phyloP scores from a whole-genome alignment of 2,888 invertebrate species.

The Drosophila quinaria region DNA sequence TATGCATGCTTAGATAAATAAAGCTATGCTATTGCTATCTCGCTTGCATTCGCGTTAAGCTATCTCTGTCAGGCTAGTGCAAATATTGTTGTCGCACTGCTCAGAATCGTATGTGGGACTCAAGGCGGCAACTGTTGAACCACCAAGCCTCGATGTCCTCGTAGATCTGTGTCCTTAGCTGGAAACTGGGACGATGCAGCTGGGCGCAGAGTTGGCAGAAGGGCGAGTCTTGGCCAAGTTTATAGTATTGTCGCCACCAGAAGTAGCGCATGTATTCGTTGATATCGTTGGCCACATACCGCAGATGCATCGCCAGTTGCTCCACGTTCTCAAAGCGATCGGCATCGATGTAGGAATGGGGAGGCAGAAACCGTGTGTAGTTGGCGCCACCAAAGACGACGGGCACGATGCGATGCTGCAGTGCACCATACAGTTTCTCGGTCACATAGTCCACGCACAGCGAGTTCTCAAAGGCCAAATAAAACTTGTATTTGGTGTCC shows the following conservation, averaged over 20 bases:
- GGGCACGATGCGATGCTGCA: constrained; percentile 87
- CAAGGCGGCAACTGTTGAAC: constrained; percentile 78
- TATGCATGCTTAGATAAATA: background rate
- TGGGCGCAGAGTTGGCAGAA: constrained; percentile 83
- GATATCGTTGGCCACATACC: constrained; percentile 85
- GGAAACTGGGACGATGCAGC: constrained; percentile 70
- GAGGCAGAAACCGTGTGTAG: constrained; percentile 88
- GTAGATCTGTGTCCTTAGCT: constrained; percentile 76
- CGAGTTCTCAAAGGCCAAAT: constrained; percentile 90
- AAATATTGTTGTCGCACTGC: constrained; percentile 15
- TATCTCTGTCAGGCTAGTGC: constrained; percentile 42
- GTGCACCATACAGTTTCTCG: constrained; percentile 87
- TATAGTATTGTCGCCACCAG: constrained; percentile 88
- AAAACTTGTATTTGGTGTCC: constrained; percentile 89
- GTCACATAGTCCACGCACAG: constrained; percentile 90
- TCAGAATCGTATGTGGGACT: constrained; percentile 71
- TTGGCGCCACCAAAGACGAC: constrained; percentile 90
- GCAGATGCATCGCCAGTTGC: constrained; percentile 88
- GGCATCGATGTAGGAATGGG: constrained; percentile 89
- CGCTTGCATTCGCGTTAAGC: constrained; percentile 14
- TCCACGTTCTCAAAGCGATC: constrained; percentile 87
- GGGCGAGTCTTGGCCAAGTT: constrained; percentile 81
- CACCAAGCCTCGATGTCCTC: constrained; percentile 83
- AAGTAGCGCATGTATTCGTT: constrained; percentile 89
- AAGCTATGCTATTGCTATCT: constrained; percentile 5